phyloP scores from a whole-genome alignment of 2,888 invertebrate genomes.

The Hyposoter dolosus region DNA sequence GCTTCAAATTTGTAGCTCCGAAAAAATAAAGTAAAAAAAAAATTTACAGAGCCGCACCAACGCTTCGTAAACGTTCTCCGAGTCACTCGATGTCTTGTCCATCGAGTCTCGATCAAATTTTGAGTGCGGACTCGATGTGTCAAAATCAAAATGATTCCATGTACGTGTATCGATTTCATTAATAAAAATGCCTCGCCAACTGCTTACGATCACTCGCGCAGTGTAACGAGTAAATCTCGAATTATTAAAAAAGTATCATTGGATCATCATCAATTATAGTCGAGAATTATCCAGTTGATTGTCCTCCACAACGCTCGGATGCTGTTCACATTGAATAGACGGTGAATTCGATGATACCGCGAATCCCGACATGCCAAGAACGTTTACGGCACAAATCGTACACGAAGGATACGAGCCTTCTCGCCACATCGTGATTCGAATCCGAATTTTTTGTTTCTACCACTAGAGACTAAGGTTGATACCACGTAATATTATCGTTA shows the following conservation, averaged over 20 bases:
- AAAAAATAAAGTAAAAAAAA: constrained; percentile 22
- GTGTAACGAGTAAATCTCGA: neutral
- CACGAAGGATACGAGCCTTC: constrained; percentile 52
- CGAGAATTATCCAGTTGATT: constrained; percentile 2
- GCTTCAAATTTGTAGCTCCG: neutral
- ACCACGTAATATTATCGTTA: constrained; percentile 24
- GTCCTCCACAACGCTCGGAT: constrained; percentile 70
- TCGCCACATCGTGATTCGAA: constrained; percentile 56
- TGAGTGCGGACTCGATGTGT: neutral
- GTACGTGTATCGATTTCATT: neutral
- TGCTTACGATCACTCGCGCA: neutral
- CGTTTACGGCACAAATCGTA: constrained; percentile 29
- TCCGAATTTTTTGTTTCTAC: constrained; percentile 30
- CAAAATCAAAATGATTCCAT: neutral
- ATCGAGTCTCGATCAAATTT: neutral
- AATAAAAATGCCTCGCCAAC: neutral
- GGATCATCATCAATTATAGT: neutral
- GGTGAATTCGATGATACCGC: constrained; percentile 78
- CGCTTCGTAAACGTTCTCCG: constrained; percentile 40
- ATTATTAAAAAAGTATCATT: neutral
- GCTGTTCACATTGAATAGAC: constrained; percentile 78
- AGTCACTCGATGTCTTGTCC: constrained; percentile 16
- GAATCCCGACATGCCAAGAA: constrained; percentile 68
- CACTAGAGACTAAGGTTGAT: neutral
- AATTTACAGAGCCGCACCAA: constrained; percentile 20